Conservation (phyloP, 1,140 invertebrate species). For the Lycorma delicatula region DNA sequence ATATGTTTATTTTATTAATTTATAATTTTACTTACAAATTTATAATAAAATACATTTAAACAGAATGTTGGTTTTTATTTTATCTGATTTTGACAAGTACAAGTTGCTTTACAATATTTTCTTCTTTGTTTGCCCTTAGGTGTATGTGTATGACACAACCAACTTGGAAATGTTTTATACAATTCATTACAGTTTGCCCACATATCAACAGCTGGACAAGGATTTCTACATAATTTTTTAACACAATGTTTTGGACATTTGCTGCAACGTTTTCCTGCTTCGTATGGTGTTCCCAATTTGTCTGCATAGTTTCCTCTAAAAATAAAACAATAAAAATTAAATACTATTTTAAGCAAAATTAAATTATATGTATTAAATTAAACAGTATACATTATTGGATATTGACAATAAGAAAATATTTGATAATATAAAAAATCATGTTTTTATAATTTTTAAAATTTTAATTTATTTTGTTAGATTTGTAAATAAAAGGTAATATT, state of each 20-base stretch:
- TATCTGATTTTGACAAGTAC: constrained; percentile 42
- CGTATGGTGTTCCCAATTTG: constrained; percentile 54
- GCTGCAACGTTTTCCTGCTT: constrained; percentile 50
- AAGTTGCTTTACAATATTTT: constrained; percentile 60
- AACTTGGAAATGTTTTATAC: constrained; percentile 44
- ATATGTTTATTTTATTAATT: background rate
- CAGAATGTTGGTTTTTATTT: background rate
- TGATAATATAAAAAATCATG: no score
- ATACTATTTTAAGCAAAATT: background rate
- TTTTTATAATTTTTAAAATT: no score
- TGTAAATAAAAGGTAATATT: no score
- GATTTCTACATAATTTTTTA: constrained; percentile 62
- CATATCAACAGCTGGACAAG: constrained; percentile 56
- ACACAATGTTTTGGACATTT: constrained; percentile 55
- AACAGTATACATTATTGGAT: no score
- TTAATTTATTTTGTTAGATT: no score
- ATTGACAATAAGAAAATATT: no score
- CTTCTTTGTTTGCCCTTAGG: constrained; percentile 45
- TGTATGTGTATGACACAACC: constrained; percentile 52
- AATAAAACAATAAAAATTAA: constrained; percentile 24
- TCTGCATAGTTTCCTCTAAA: constrained; percentile 60
- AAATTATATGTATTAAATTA: background rate
- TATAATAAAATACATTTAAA: background rate
- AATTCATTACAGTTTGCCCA: constrained; percentile 66
- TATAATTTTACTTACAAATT: background rate